Base-by-base conservation (phyloP, 2,797 vertebrate species). In the Oreochromis grahami region DNA sequence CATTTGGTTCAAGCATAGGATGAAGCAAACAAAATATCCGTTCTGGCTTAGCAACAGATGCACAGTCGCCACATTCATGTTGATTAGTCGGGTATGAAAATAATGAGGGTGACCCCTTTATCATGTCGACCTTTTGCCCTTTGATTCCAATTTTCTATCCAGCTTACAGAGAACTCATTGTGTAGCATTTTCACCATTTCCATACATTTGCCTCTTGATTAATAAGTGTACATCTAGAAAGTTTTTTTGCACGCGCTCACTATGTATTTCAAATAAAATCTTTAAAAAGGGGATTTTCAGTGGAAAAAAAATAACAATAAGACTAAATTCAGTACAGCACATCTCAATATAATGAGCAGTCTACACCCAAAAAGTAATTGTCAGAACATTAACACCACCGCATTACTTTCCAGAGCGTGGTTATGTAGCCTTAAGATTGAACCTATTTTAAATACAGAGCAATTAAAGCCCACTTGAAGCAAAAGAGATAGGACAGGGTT, bases 41-140 rank as follows among this genome's bases (percentile, higher is more conserved):
- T 58, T 80, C 83, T 78, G 63, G 78, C 89, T 84, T 48, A 88
- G 68, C 88, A 81, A 21, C 79, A 81, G 68, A 86, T 63, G 91
- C 94, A 94, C 86, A 87, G 80, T 53, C 48, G 55, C 8, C 53
- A 84, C 86, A 94, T 95, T 92, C 79, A 90, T 60, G 88, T 86
- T 93, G 93, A 87, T 91, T 91, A 94, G 87, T 83, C 85, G 86
- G 92, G 93, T 93, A 94, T 96, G 92, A 96, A 97, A 97, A 97
- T 95, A 97, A 96, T 65, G 91, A 96, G 93, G 68, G 85, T 3
- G 32, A 76, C 65, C 76, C 51, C 5, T 68, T 56, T 82, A 50
- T 84, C 72, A 74, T 7, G 7, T 17, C 72, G 48, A 92, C 81
- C 85, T 84, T 86, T 81, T 78, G 63, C 65, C 68, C 78, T 78